These are phyloP conservation scores for Copidosoma aretas DNA, from an alignment of 2,888 invertebrate species.

Conservation along the genomic window DNA sequence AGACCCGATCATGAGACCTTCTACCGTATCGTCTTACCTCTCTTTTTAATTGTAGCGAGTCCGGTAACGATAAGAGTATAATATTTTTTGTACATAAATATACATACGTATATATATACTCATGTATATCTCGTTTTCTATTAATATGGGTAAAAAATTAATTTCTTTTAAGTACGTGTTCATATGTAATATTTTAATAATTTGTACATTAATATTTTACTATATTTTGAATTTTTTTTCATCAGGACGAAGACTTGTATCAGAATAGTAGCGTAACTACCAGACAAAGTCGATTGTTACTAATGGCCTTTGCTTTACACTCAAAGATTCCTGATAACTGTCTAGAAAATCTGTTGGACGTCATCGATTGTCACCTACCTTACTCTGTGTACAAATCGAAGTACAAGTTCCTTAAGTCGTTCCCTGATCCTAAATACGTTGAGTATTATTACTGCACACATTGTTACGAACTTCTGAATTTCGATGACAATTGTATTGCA, in stretches of 20 bases:
- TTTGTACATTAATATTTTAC: too few species aligned
- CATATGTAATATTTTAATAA: too few species aligned
- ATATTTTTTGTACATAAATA: too few species aligned
- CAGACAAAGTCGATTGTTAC: slow-evolving; percentile 2
- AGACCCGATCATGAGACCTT: too few species aligned
- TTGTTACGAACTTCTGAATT: neutral
- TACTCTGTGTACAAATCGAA: neutral
- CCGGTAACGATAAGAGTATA: too few species aligned
- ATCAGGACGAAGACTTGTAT: neutral
- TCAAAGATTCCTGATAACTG: neutral
- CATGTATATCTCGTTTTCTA: too few species aligned
- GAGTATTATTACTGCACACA: neutral
- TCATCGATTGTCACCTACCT: slow-evolving; percentile 11
- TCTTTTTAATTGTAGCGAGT: too few species aligned
- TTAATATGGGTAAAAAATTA: too few species aligned
- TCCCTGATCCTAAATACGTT: neutral
- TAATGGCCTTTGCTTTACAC: neutral
- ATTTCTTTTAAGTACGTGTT: too few species aligned
- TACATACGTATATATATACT: too few species aligned
- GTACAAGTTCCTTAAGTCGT: neutral
- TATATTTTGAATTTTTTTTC: neutral
- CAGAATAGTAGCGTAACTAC: neutral
- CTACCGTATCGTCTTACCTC: too few species aligned
- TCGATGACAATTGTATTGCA: neutral
- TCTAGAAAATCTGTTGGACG: neutral